Conservation (phyloP, 1,140 invertebrate species). For the Liolophura sinensis region DNA sequence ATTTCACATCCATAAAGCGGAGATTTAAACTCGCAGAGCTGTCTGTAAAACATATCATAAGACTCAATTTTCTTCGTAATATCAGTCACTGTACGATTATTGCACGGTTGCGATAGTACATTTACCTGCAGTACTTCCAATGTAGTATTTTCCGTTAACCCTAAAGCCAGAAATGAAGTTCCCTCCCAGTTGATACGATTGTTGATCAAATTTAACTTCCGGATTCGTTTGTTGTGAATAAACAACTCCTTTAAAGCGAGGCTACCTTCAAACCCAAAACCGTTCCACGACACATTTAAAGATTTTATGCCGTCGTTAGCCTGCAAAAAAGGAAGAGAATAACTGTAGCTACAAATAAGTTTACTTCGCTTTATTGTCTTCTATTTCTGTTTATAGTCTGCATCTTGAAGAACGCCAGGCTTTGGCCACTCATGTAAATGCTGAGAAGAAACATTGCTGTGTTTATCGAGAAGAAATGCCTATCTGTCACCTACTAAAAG, state of each 20-base stretch:
- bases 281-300: constrained; percentile 18
- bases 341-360: too few species aligned
- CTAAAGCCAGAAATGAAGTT: constrained; percentile 3
- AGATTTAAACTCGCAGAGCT: not conserved
- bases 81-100: not conserved
- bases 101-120: not conserved
- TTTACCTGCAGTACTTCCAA: constrained; percentile 10
- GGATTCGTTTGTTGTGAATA: constrained; percentile 1
- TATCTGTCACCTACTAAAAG: too few species aligned
- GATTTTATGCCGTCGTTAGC: constrained; percentile 5
- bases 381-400: too few species aligned
- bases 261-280: constrained; percentile 16
- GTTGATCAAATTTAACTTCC: constrained; percentile 8
- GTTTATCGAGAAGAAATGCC: too few species aligned
- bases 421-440: too few species aligned
- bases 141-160: constrained; percentile 6
- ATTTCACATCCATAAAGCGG: not conserved
- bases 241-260: constrained; percentile 7
- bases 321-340: constrained; percentile 1
- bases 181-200: constrained; percentile 14
- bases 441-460: too few species aligned
- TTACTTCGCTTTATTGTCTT: too few species aligned
- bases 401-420: too few species aligned
- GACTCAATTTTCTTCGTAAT: not conserved
- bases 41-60: not conserved